A percentile compares a stretch with the other conserved stretches of the same genome.
phyloP scores from a whole-genome alignment of 2,888 invertebrate species.

The Ochropleura plecta region DNA sequence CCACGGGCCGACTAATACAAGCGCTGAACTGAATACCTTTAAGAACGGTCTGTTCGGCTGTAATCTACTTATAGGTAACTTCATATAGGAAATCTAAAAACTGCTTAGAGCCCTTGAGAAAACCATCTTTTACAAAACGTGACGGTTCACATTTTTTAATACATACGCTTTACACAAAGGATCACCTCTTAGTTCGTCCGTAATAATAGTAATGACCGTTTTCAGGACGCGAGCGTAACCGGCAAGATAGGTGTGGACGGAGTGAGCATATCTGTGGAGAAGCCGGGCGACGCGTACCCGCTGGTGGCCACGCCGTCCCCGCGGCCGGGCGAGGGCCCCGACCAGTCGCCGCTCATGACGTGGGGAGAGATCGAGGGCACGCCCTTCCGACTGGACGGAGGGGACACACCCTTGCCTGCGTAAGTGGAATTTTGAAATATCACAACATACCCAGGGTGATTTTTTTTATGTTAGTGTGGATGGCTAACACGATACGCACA shows the following conservation, averaged over 20 bases:
- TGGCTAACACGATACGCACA: too few species aligned
- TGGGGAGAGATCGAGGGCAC: slow-evolving; percentile 99
- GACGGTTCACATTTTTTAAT: too few species aligned
- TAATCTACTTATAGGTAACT: too few species aligned
- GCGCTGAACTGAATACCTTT: too few species aligned
- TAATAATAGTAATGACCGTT: neutral
- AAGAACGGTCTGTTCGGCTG: too few species aligned
- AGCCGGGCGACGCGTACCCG: slow-evolving; percentile 84
- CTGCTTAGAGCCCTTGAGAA: too few species aligned
- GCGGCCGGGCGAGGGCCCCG: slow-evolving; percentile 93
- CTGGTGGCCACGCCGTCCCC: slow-evolving; percentile 97
- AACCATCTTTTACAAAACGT: too few species aligned
- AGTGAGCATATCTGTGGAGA: slow-evolving; percentile 92
- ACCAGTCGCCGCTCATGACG: slow-evolving; percentile 98
- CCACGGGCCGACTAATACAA: too few species aligned
- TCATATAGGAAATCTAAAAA: too few species aligned
- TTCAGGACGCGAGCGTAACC: slow-evolving; percentile 89
- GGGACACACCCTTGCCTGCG: slow-evolving; percentile 95
- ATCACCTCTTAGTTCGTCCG: neutral
- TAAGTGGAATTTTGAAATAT: slow-evolving; percentile 58
- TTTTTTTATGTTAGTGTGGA: too few species aligned
- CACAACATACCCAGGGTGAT: too few species aligned
- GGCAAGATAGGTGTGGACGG: slow-evolving; percentile 98
- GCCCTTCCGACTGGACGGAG: slow-evolving; percentile 97
- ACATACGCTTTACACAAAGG: too few species aligned